Conservation (phyloP, 2,113 vertebrate species). For the Podocnemis expansa region DNA sequence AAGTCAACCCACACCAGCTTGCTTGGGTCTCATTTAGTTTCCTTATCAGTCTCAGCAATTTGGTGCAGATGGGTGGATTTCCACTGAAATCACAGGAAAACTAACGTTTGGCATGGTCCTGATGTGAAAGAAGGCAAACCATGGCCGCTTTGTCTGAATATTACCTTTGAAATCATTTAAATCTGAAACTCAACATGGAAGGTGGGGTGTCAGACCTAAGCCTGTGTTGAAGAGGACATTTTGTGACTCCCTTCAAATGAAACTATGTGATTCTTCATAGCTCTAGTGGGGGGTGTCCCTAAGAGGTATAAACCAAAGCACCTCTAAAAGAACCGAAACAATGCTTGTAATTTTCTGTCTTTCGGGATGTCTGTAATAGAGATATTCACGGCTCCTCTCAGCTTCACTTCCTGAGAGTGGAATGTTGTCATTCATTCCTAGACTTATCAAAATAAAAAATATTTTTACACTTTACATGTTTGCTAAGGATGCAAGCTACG, state of each 20-base stretch:
- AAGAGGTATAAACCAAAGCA: neutral
- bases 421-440: neutral
- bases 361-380: neutral
- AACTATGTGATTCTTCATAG: neutral
- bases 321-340: neutral
- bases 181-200: neutral
- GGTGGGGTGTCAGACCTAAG: neutral
- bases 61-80: fast-evolving
- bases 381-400: neutral
- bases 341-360: neutral
- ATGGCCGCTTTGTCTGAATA: fast-evolving
- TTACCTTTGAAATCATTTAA: neutral
- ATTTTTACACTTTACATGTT: neutral
- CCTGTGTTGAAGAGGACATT: neutral
- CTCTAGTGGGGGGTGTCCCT: neutral
- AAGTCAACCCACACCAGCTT: fast-evolving
- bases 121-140: too few relatives aligned
- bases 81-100: neutral
- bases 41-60: neutral
- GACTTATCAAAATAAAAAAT: neutral
- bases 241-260: neutral
- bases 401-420: neutral
- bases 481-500: neutral
- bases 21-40: fast-evolving
- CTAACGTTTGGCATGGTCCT: fast-evolving